Evolutionary conservation across 1,140 invertebrate genomes (phyloP).

Genomic region (Leptinotarsa undecemlineata): DNA sequence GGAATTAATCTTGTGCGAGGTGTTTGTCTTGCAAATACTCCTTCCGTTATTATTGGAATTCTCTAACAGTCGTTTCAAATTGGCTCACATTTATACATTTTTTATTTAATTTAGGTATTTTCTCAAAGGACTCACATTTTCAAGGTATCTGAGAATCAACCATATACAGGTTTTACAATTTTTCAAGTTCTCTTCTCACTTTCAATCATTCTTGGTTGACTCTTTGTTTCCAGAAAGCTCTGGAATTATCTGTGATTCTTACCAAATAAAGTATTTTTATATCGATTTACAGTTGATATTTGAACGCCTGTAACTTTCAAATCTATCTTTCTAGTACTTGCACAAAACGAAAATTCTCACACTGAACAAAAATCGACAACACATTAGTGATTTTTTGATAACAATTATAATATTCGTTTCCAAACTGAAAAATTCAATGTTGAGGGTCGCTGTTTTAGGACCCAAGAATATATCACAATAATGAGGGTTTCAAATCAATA

Average conservation of each 20-base stretch:
- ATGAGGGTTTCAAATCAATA: slow-evolving; percentile 2
- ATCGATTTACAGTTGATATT: slow-evolving; percentile 5
- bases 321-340: slow-evolving; percentile 7
- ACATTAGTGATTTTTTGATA: slow-evolving; percentile 21
- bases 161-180: background rate
- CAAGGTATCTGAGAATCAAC: background rate
- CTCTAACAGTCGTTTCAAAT: no score
- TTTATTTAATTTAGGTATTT: background rate
- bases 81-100: no score
- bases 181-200: background rate
- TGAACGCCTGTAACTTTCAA: slow-evolving; percentile 6
- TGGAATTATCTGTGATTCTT: slow-evolving; percentile 8
- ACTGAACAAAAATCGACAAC: slow-evolving; percentile 12
- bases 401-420: slow-evolving; percentile 13
- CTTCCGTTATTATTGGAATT: no score
- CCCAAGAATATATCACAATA: background rate
- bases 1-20: background rate
- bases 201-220: background rate
- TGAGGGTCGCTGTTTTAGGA: background rate
- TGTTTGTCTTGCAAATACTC: background rate
- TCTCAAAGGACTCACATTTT: background rate
- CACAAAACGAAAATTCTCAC: slow-evolving; percentile 14
- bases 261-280: slow-evolving; percentile 8
- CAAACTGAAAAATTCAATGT: background rate
- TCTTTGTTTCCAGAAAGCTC: slow-evolving; percentile 5